Conservation (phyloP, 1,140 invertebrate genomes). For the Drosophila parvula region DNA sequence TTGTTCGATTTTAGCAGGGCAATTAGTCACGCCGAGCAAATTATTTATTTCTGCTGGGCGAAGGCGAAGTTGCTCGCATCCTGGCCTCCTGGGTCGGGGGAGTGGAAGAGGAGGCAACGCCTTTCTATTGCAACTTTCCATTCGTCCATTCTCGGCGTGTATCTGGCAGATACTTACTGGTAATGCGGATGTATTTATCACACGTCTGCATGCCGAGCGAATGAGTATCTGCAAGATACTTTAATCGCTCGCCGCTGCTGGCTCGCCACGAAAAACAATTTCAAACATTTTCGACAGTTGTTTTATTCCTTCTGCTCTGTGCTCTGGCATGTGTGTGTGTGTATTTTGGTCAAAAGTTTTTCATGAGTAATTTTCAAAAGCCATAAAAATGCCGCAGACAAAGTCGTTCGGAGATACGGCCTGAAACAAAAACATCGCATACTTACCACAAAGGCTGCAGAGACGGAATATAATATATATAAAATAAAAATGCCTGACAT, state of each 20-base stretch:
- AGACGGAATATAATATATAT: slow-evolving; percentile 32
- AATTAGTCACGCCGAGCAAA: slow-evolving; percentile 79
- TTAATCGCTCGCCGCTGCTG: slow-evolving; percentile 37
- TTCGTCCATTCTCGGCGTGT: slow-evolving; percentile 58
- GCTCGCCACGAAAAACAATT: slow-evolving; percentile 55
- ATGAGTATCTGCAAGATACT: slow-evolving; percentile 70
- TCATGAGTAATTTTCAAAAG: slow-evolving; percentile 72
- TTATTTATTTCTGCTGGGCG: slow-evolving; percentile 48
- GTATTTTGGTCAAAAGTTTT: slow-evolving; percentile 64
- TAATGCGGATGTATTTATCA: slow-evolving; percentile 81
- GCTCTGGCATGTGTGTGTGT: slow-evolving; percentile 11
- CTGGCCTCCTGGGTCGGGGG: slow-evolving; percentile 36
- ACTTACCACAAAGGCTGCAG: slow-evolving; percentile 20
- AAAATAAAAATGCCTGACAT: slow-evolving; percentile 55
- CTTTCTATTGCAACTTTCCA: slow-evolving; percentile 34
- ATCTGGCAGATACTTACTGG: slow-evolving; percentile 73
- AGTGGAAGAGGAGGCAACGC: slow-evolving; percentile 3
- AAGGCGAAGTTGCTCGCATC: slow-evolving; percentile 33
- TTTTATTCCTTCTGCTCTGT: slow-evolving; percentile 21
- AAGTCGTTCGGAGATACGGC: slow-evolving; percentile 37
- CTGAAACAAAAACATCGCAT: slow-evolving; percentile 38
- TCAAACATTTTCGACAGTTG: slow-evolving; percentile 57
- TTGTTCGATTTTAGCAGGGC: slow-evolving; percentile 73
- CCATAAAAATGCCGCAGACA: slow-evolving; percentile 71
- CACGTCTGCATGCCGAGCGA: slow-evolving; percentile 63